phyloP scores from a whole-genome alignment of 2,888 invertebrate genomes.

The Zele albiditarsus region DNA sequence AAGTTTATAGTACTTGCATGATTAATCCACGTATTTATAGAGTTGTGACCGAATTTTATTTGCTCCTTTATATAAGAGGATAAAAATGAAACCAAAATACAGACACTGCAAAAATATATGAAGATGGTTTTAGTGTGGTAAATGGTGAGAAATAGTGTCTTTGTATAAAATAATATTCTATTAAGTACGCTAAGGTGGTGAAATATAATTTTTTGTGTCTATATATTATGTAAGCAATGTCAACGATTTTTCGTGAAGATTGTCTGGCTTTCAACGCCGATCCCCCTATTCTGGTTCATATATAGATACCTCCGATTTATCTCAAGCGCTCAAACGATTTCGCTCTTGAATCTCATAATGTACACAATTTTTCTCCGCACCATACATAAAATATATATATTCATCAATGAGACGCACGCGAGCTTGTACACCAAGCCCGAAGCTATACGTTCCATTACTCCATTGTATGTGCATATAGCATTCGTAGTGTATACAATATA shows the following conservation, averaged over 20 bases:
- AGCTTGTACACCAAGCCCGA: not conserved
- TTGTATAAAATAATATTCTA: too few species aligned
- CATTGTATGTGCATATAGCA: not conserved
- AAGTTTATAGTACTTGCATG: too few species aligned
- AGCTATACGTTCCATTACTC: not conserved
- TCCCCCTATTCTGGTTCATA: not conserved
- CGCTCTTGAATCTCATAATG: slow-evolving; percentile 31
- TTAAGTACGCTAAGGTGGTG: too few species aligned
- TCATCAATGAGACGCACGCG: not conserved
- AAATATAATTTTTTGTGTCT: not conserved
- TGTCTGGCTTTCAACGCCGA: not conserved
- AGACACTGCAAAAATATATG: too few species aligned
- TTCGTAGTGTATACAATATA: not conserved
- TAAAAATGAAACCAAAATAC: too few species aligned
- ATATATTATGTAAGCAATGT: not conserved
- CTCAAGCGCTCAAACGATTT: slow-evolving; percentile 1
- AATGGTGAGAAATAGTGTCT: too few species aligned
- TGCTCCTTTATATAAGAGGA: too few species aligned
- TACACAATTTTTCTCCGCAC: slow-evolving; percentile 20
- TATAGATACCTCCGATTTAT: slow-evolving; percentile 8
- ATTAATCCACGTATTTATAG: too few species aligned
- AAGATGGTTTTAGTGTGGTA: too few species aligned
- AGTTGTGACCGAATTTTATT: too few species aligned
- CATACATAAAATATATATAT: slow-evolving; percentile 11
- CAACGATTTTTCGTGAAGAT: slow-evolving; percentile 4